Evolutionary conservation across 1,140 invertebrate species (phyloP), one percentile per base, ranked within the genome.

Genomic region (Littorina saxatilis): DNA sequence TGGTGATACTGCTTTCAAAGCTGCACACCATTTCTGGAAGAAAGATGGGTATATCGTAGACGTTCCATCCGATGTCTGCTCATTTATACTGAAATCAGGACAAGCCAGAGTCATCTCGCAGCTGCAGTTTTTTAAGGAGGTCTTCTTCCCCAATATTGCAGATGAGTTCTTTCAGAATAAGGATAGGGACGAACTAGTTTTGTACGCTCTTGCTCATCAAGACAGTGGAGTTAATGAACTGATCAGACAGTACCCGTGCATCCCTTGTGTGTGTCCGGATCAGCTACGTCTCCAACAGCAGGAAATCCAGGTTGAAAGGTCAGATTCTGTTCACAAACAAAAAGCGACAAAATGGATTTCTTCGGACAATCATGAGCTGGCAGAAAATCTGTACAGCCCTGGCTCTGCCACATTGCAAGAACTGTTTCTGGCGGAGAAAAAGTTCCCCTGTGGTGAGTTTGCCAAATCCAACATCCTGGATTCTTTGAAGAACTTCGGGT

Each of bases 391-490:
- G 37, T 85, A 80, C 66, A 50, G 80, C 55, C 78, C 73, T 23
- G 47, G 32, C 50, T 50, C n/a, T 13, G 11, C 55, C 23, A 20
- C 61, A 2, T 50, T 85, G 39, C 43, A 37, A 63, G 66, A 79
- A 13, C 40, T 85, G 0, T 85, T 85, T 52, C 29, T 70, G 29
- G 78, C 58, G 79, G 29, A 68, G 35, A 73, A 80, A 35, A 68
- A 37, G 68, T 85, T 85, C 43, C 84, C 84, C 50, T 76, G 23
- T 73, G 73, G 68, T 7, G 63, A 80, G 13, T 66, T 79, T 63
- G 32, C n/a, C 15, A 23, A 63, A 29, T 29, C 61, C 58, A 27
- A 81, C 13, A 47, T 63, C 13, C 37, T 76, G 35, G 29, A n/a
- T 5, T 63, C 27, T 13, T 47, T 82, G 52, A 47, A 61, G 66